Evolutionary conservation across 2,888 invertebrate species (phyloP).

Genomic region (Protodeltote pygarga): DNA sequence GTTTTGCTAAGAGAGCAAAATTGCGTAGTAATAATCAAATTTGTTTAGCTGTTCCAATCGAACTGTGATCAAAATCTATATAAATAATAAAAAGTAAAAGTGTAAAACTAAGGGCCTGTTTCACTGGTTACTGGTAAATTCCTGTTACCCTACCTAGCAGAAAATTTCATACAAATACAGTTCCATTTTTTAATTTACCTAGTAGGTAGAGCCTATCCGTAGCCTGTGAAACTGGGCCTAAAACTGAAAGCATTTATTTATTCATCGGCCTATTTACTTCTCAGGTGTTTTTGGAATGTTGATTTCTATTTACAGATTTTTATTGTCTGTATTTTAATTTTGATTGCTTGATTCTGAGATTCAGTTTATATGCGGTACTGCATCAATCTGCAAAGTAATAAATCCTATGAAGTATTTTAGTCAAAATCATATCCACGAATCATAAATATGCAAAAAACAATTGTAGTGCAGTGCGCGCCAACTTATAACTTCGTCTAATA

Average conservation of each 20-base stretch:
- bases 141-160: no score
- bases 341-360: no score
- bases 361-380: no score
- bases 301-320: constrained; percentile 1
- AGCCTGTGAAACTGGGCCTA: no score
- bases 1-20: constrained; percentile 40
- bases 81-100: background rate
- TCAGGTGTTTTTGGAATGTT: no score
- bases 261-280: no score
- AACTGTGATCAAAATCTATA: constrained; percentile 1
- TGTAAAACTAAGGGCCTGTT: no score
- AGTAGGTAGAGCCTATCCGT: no score
- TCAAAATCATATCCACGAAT: constrained; percentile 42
- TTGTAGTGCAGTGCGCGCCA: constrained; percentile 22
- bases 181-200: no score
- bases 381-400: constrained; percentile 11
- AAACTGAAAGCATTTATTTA: no score
- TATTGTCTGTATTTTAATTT: constrained; percentile 2
- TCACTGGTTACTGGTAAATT: no score
- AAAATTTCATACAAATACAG: no score
- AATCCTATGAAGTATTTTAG: constrained; percentile 27
- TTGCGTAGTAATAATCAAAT: constrained; percentile 47
- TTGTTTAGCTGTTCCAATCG: constrained; percentile 19
- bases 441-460: constrained; percentile 45
- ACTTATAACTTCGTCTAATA: constrained; percentile 32